Evolutionary conservation across 2,797 vertebrate species (phyloP).

Genomic region (Clarias laeviceps): DNA sequence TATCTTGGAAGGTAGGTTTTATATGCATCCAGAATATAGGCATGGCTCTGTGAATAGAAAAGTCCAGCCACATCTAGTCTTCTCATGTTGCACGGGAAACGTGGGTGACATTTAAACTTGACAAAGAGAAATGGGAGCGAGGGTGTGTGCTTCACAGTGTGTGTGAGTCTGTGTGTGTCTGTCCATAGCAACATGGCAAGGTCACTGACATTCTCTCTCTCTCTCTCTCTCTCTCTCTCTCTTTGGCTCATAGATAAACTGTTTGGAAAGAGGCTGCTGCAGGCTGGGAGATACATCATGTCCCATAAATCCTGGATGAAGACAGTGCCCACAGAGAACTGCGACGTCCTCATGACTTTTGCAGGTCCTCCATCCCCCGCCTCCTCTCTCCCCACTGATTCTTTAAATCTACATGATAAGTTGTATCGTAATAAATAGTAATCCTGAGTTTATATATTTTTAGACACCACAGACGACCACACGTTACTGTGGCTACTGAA

Average conservation of each 20-base stretch:
- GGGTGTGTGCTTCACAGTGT: conserved; percentile 35
- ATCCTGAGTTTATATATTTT: not conserved
- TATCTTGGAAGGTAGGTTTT: not conserved
- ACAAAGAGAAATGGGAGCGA: conserved; percentile 44
- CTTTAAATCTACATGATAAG: not conserved
- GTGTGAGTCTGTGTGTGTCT: conserved; percentile 34
- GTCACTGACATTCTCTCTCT: conserved; percentile 18
- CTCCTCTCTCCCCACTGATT: not conserved
- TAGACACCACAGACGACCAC: conserved; percentile 91
- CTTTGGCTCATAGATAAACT: conserved; percentile 83
- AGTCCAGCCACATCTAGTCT: conserved; percentile 52
- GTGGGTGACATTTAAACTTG: conserved; percentile 70
- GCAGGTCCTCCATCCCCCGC: conserved; percentile 76
- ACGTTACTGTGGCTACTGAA: conserved; percentile 97
- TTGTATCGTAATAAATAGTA: conserved; percentile 11
- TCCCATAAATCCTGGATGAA: conserved; percentile 99
- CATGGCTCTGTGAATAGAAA: conserved; percentile 52
- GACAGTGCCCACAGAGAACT: conserved; percentile 97
- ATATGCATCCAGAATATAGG: conserved; percentile 52
- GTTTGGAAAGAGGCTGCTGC: conserved; percentile 93
- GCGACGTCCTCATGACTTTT: conserved; percentile 96
- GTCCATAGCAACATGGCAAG: conserved; percentile 49
- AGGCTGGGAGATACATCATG: conserved; percentile 95
- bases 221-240: not conserved
- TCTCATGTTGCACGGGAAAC: conserved; percentile 65